phyloP scores from a whole-genome alignment of 2,888 invertebrate genomes.

The Malacosoma neustria region DNA sequence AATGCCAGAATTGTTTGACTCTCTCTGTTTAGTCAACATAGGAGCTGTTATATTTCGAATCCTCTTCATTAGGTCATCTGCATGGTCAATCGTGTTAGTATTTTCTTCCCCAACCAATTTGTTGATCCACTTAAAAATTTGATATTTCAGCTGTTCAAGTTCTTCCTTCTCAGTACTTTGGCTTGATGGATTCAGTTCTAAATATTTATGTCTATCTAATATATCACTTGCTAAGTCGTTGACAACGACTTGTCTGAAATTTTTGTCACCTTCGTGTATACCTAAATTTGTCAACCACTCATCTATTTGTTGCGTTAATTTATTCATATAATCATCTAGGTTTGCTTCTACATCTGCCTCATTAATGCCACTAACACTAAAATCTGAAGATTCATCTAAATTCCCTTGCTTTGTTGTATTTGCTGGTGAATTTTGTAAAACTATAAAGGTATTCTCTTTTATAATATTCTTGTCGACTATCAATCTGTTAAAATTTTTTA shows the following conservation, averaged over 20 bases:
- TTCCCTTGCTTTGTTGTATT: constrained; percentile 6
- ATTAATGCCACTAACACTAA: constrained; percentile 11
- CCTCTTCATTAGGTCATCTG: constrained; percentile 31
- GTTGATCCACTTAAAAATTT: constrained; percentile 52
- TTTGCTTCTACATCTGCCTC: constrained; percentile 20
- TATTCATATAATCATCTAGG: constrained; percentile 21
- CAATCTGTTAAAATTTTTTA: constrained; percentile 17
- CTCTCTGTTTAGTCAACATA: constrained; percentile 12
- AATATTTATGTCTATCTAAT: constrained; percentile 42
- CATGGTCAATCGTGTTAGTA: constrained; percentile 26
- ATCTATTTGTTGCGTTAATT: constrained; percentile 33
- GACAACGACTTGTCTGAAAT: constrained; percentile 25
- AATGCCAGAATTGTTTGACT: neutral
- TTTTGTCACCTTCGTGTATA: constrained; percentile 18
- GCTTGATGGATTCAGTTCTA: constrained; percentile 28
- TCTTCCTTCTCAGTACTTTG: constrained; percentile 27
- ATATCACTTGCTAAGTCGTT: constrained; percentile 45
- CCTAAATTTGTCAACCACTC: constrained; percentile 36
- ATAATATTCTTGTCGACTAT: constrained; percentile 4
- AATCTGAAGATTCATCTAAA: constrained; percentile 8
- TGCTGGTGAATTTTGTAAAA: constrained; percentile 20
- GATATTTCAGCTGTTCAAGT: constrained; percentile 45
- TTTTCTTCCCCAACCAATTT: constrained; percentile 36
- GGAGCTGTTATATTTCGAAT: constrained; percentile 35
- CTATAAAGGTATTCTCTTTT: constrained; percentile 17